These are phyloP conservation scores for Babyrousa celebensis DNA, from an alignment of 2,797 vertebrate species.

Conservation along the genomic window DNA sequence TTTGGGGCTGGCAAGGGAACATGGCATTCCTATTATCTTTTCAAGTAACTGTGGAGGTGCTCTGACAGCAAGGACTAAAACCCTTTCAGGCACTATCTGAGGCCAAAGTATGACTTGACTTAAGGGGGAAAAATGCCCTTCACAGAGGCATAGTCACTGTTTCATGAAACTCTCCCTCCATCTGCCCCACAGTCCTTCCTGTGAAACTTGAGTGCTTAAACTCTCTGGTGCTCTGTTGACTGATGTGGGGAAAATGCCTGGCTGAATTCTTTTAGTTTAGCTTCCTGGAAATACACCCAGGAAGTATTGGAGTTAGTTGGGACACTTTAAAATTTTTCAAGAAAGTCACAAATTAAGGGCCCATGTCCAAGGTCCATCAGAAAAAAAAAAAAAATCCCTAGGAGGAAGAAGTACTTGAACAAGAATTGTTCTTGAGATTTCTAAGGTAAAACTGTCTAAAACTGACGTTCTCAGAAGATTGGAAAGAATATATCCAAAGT, in stretches of 20 bases:
- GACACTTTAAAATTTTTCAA: conserved; percentile 58
- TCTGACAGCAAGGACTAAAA: not conserved
- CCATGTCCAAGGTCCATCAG: not conserved
- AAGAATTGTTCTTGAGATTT: conserved; percentile 58
- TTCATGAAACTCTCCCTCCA: conserved; percentile 1
- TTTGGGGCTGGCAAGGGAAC: not conserved
- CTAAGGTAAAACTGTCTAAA: conserved; percentile 35
- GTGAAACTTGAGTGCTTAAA: conserved; percentile 4
- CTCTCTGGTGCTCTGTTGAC: not conserved
- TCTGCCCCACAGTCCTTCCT: not conserved
- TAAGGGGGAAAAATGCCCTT: not conserved
- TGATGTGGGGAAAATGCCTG: not conserved
- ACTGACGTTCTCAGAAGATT: conserved; percentile 48
- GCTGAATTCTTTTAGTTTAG: conserved; percentile 17
- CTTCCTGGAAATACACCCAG: conserved; percentile 6
- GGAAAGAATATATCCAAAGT: conserved; percentile 58
- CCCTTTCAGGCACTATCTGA: not conserved
- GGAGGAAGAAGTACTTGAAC: conserved; percentile 23
- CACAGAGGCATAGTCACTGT: not conserved
- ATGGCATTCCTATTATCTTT: not conserved
- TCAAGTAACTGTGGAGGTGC: not conserved
- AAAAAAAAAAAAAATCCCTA: not conserved
- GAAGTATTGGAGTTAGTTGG: conserved; percentile 50
- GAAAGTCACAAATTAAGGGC: conserved; percentile 35
- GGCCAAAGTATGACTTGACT: conserved; percentile 19